Percentiles rank a stretch among this genome's conserved stretches.
Evolutionary conservation across 2,113 vertebrate genomes (phyloP).

Genomic region (Zosterops hypoxanthus): DNA sequence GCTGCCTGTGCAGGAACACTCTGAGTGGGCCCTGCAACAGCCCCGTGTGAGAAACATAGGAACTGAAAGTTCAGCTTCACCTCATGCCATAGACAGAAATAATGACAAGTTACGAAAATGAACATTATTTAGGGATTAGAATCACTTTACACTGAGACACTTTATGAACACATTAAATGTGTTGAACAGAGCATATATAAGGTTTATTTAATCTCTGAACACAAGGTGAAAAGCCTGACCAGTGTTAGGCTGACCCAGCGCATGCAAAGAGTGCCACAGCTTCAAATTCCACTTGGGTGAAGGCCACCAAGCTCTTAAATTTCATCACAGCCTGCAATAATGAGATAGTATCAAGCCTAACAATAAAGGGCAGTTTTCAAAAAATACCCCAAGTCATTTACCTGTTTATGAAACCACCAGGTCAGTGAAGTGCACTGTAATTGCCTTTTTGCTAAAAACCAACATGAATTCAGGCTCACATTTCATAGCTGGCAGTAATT

Average conservation of each 20-base stretch:
- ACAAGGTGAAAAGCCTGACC: background rate
- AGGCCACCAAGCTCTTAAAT: background rate
- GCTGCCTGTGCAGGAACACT: background rate
- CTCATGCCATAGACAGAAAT: fast-evolving
- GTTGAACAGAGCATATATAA: background rate
- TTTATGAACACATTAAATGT: background rate
- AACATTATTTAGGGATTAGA: background rate
- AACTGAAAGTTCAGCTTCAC: fast-evolving
- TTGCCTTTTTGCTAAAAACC: background rate
- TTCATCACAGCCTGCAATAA: background rate
- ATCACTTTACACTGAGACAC: background rate
- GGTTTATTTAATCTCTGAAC: background rate
- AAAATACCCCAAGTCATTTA: background rate
- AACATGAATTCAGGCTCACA: background rate
- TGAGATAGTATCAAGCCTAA: background rate
- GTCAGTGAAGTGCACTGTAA: background rate
- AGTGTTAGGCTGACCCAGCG: background rate
- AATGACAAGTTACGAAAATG: background rate
- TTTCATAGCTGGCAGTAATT: background rate
- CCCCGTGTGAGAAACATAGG: fast-evolving
- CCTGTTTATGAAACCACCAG: background rate
- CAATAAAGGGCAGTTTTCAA: background rate
- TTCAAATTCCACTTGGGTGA: background rate
- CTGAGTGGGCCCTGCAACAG: background rate
- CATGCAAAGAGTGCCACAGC: background rate